Evolutionary conservation across 2,113 vertebrate genomes (phyloP).

Genomic region (Ivindomyrus marchei): DNA sequence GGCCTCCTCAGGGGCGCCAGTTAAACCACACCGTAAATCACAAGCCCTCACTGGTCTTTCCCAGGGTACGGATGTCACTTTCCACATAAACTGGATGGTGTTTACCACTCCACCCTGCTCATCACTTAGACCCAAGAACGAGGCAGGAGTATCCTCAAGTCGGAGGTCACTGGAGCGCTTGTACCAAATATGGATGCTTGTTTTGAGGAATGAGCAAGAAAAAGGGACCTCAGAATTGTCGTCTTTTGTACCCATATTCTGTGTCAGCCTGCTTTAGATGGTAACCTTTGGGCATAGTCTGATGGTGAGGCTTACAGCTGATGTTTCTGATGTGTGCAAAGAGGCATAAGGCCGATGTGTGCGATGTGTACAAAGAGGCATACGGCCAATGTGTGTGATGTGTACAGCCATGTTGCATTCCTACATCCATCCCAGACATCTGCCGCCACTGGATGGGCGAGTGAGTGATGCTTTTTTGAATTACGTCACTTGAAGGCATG

Average conservation of each 20-base stretch:
- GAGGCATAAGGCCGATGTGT: no score
- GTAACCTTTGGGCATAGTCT: constrained; percentile 22
- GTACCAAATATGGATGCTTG: neutral
- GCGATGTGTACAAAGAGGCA: neutral
- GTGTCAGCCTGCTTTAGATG: constrained; percentile 22
- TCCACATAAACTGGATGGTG: neutral
- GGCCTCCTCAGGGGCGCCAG: neutral
- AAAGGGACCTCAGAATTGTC: neutral
- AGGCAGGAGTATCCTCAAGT: neutral
- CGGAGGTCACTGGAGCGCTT: neutral
- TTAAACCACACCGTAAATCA: neutral
- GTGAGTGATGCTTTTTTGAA: constrained; percentile 7
- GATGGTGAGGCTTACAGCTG: neutral
- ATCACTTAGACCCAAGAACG: neutral
- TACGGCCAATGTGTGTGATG: neutral
- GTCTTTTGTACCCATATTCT: neutral
- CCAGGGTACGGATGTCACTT: neutral
- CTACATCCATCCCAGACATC: neutral
- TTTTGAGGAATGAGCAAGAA: neutral
- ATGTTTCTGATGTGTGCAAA: neutral
- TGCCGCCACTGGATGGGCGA: neutral
- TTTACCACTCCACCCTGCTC: neutral
- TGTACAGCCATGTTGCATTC: neutral
- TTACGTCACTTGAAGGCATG: constrained; percentile 14
- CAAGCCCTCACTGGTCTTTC: neutral